Base-by-base conservation (phyloP, 1,140 invertebrate genomes). In the Ips typographus region DNA sequence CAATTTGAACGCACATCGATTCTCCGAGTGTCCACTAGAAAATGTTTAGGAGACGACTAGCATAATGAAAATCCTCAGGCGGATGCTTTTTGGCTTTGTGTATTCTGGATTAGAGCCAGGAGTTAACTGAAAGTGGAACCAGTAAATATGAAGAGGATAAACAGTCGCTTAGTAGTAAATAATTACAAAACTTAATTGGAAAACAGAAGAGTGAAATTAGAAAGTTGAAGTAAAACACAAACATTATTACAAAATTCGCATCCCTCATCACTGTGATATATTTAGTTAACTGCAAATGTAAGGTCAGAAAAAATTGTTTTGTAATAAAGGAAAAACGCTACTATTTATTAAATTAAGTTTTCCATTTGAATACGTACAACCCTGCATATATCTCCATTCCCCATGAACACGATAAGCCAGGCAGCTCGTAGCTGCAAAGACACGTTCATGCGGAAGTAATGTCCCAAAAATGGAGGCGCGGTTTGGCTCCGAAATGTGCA, bases 361-460 rank as follows among this genome's bases (percentile, higher is more conserved):
- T 60, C 58, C 58, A 68, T 68, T 68, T 60, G 65, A 57, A 68
- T 68, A 68, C 65, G 37, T 66, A 66, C 64, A 66, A 66, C 56
- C 65, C 64, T 44, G 63, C 68, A 71, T 62, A 71, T 73, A 73
- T 73, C 66, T 71, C 72, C 61, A 59, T 72, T 70, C 55, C 55
- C 64, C 67, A 43, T 69, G 66, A 66, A 70, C 59, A 72, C 71
- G 73, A 73, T 73, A 76, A 74, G 73, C 70, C 63, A 70, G 65
- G 65, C 71, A 59, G 63, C 68, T 57, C 57, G 71, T 65, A 53
- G 62, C 72, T 76, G 68, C 74, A 76, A 76, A 71, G 75, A 71
- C 72, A 70, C 72, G 69, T 70, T 72, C 73, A 71, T 72, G 71
- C 66, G 75, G 75, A 76, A 76, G 66, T 75, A 76, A 76, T 71